phyloP scores from a whole-genome alignment of 2,797 vertebrate species.

The Dendrocincla fuliginosa region DNA sequence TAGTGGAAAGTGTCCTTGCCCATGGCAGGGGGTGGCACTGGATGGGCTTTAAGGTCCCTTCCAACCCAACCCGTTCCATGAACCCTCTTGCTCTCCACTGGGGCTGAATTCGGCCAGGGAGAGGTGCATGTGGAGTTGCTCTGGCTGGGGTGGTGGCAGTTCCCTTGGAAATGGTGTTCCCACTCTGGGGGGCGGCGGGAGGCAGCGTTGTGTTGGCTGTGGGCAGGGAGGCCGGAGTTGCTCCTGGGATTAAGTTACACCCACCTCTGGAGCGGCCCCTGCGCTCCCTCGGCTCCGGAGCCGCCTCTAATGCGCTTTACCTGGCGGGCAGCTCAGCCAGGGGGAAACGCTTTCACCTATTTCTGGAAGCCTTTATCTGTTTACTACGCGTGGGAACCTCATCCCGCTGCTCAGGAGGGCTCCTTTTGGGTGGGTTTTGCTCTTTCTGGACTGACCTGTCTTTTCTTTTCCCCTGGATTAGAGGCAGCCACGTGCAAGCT shows the following conservation, averaged over 20 bases:
- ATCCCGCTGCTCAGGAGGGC: background rate
- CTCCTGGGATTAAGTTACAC: conserved; percentile 32
- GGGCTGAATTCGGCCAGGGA: fast-evolving
- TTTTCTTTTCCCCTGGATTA: background rate
- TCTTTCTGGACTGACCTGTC: background rate
- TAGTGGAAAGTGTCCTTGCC: too few species aligned
- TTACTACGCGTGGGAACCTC: background rate
- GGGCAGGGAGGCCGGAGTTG: background rate
- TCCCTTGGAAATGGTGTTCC: background rate
- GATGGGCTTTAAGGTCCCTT: too few species aligned
- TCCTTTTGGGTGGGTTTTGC: background rate
- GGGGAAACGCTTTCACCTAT: background rate
- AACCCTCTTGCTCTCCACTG: background rate
- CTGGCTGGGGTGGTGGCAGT: fast-evolving
- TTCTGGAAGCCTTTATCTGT: background rate
- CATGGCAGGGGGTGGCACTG: background rate
- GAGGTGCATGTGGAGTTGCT: fast-evolving
- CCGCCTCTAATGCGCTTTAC: fast-evolving
- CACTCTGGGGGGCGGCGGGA: background rate
- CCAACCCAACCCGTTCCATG: background rate
- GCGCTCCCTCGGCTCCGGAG: background rate
- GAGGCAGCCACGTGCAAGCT: background rate
- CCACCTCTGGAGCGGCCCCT: background rate
- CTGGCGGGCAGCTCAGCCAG: background rate
- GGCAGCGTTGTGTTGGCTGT: background rate